A percentile compares a stretch with the other conserved stretches of the same genome.
Evolutionary conservation across 2,113 vertebrate genomes (phyloP).

Genomic region (Caracal caracal): DNA sequence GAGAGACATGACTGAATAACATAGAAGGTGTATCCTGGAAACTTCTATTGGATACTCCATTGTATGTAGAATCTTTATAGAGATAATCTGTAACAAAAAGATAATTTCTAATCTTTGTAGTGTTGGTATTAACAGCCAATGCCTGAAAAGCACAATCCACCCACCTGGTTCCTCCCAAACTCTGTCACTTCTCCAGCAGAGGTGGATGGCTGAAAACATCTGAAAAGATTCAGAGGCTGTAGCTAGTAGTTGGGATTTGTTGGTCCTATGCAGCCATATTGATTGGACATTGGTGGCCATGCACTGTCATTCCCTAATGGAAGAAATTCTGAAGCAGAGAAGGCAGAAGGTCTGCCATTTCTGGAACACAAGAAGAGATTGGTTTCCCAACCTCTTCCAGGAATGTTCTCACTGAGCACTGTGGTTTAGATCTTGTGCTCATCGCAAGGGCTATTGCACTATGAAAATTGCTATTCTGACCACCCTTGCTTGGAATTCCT

Average conservation of each 20-base stretch:
- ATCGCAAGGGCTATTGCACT: no score
- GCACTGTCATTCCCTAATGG: background rate
- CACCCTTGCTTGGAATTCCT: background rate
- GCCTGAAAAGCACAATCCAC: background rate
- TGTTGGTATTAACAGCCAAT: background rate
- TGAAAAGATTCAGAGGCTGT: background rate
- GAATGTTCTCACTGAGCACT: background rate
- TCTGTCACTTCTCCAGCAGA: background rate
- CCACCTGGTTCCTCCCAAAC: background rate
- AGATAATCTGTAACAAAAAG: background rate
- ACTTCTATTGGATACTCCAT: background rate
- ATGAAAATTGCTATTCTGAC: background rate
- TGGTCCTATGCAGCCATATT: background rate
- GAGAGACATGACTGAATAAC: rapidly evolving
- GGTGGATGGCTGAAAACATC: no score
- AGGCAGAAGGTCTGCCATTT: rapidly evolving
- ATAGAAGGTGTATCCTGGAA: background rate
- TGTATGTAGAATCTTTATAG: background rate
- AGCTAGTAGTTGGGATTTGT: background rate
- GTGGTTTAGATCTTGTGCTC: background rate
- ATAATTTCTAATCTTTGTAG: background rate
- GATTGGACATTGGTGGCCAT: background rate
- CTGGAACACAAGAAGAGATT: background rate
- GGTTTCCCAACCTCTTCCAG: background rate
- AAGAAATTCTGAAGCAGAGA: background rate